Conservation (phyloP, 2,888 invertebrate species). For the Andrena camellia region DNA sequence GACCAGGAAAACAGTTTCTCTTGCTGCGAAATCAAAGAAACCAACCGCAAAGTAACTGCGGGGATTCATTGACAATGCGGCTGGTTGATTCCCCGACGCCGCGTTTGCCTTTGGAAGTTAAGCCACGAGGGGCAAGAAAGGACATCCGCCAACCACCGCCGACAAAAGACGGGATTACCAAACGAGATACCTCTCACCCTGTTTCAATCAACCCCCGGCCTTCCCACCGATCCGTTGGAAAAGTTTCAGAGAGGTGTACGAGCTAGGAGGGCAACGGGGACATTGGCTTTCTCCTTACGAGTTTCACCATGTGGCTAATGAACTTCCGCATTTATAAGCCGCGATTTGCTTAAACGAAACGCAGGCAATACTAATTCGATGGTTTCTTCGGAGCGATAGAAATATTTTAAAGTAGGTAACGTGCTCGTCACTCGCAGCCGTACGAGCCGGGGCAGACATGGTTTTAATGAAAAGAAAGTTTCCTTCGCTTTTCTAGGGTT, state of each 20-base stretch:
- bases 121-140: constrained; percentile 26
- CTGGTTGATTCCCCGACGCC: constrained; percentile 19
- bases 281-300: constrained; percentile 20
- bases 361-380: background rate
- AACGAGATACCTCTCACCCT: constrained; percentile 73
- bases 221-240: constrained; percentile 38
- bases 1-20: constrained; percentile 33
- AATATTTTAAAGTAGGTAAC: background rate
- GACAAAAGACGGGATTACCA: constrained; percentile 70
- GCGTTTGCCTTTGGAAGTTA: constrained; percentile 58
- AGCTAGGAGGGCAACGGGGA: constrained; percentile 11
- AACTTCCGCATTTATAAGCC: constrained; percentile 43
- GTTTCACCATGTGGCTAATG: constrained; percentile 27
- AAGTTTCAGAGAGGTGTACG: constrained; percentile 58
- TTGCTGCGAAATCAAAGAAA: constrained; percentile 34
- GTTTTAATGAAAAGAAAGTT: background rate
- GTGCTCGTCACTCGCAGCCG: background rate
- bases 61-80: constrained; percentile 54
- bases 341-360: constrained; percentile 1
- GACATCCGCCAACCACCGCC: constrained; percentile 45
- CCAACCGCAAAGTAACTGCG: constrained; percentile 24
- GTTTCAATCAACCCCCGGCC: constrained; percentile 70
- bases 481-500: background rate
- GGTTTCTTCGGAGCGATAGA: background rate
- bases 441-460: background rate